phyloP scores from a whole-genome alignment of 1,140 invertebrate species.

The Cotesia typhae region DNA sequence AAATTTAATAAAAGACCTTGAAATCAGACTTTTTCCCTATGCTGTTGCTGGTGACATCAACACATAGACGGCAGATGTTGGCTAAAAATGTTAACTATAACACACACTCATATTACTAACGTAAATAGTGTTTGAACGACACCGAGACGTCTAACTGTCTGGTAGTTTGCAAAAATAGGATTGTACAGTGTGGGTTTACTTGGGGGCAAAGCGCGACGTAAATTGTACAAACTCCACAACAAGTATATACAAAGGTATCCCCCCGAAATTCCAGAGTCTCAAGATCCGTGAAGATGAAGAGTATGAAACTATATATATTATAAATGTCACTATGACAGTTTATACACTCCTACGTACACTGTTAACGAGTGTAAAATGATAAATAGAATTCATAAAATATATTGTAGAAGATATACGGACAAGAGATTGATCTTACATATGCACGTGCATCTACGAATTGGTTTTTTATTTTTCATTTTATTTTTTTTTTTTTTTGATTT shows the following conservation, averaged over 20 bases:
- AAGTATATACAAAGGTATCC: background rate
- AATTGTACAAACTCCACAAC: background rate
- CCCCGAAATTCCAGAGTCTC: background rate
- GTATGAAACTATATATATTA: too few relatives aligned
- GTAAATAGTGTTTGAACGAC: slow-evolving; percentile 41
- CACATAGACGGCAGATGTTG: slow-evolving; percentile 44
- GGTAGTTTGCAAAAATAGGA: slow-evolving; percentile 56
- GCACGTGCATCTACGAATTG: background rate
- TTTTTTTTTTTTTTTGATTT: background rate
- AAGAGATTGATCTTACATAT: slow-evolving; percentile 8
- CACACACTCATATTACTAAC: slow-evolving; percentile 15
- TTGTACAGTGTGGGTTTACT: slow-evolving; percentile 39
- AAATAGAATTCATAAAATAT: slow-evolving; percentile 8
- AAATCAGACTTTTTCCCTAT: slow-evolving; percentile 10
- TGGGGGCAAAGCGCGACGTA: background rate
- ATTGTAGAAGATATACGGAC: background rate
- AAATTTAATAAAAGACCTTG: too few relatives aligned
- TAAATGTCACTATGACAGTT: background rate
- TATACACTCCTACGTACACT: background rate
- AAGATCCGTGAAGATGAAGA: too few relatives aligned
- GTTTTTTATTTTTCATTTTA: background rate
- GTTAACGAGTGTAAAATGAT: background rate
- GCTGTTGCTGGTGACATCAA: slow-evolving; percentile 6
- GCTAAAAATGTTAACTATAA: slow-evolving; percentile 40
- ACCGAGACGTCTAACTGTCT: slow-evolving; percentile 57